Conservation (phyloP, 2,888 invertebrate genomes). For the Dicyrtoma fusca region DNA sequence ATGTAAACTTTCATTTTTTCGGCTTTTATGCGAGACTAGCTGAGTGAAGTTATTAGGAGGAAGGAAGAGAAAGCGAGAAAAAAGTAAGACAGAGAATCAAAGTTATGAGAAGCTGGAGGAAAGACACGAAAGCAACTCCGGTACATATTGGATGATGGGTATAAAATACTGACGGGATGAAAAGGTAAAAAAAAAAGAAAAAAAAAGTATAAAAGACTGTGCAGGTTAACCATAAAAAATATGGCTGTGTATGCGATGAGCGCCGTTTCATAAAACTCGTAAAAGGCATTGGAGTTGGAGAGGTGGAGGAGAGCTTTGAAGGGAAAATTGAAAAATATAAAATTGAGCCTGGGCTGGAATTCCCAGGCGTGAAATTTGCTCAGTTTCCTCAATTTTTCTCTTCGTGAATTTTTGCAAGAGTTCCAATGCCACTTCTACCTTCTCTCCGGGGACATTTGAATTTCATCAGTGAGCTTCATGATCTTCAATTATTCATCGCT, state of each 20-base stretch:
- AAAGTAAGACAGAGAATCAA: constrained; percentile 7
- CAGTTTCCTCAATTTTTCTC: constrained; percentile 44
- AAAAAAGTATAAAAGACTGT: constrained; percentile 32
- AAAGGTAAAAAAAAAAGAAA: constrained; percentile 31
- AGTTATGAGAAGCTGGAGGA: constrained; percentile 19
- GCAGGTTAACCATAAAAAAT: constrained; percentile 40
- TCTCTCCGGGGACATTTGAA: constrained; percentile 56
- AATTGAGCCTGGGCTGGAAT: constrained; percentile 37
- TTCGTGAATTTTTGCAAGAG: constrained; percentile 29
- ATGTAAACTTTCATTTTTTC: constrained; percentile 38
- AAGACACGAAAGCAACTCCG: neutral
- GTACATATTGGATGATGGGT: constrained; percentile 29
- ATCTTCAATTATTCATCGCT: constrained; percentile 56
- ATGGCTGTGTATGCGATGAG: constrained; percentile 40
- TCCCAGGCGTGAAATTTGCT: constrained; percentile 42
- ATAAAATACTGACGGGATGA: constrained; percentile 22
- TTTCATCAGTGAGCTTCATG: constrained; percentile 57
- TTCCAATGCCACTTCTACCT: constrained; percentile 26
- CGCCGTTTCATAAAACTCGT: constrained; percentile 49
- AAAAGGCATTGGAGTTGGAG: constrained; percentile 27
- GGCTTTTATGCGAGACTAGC: constrained; percentile 36
- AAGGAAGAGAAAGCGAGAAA: constrained; percentile 11
- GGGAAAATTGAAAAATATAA: constrained; percentile 42
- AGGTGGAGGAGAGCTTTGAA: constrained; percentile 15
- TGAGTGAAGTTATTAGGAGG: constrained; percentile 30